Evolutionary conservation across 2,888 invertebrate species (phyloP), one percentile per base, ranked within the genome.

Genomic region (Selenia dentaria): DNA sequence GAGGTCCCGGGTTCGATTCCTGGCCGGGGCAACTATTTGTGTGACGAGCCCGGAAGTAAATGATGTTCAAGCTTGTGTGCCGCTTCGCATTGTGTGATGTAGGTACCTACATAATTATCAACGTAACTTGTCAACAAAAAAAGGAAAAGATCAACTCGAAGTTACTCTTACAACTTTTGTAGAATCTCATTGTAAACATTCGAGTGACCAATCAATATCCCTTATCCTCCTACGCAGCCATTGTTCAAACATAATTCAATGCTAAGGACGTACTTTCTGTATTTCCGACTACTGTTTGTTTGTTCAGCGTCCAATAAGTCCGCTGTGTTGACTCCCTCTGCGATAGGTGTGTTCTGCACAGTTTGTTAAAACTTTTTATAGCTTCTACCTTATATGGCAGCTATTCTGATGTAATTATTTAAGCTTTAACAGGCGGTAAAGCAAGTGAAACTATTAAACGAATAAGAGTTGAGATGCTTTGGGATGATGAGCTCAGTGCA

Each of bases 251-350:
- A 54, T 43, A 48, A 54, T 48, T 45, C 40, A 33, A 41, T 41
- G 41, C 22, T 33, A 33, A 37, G 46, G 36, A 20, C 35, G 36
- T 37, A 20, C 47, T 28, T 48, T 33, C 28, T 32, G 37, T 48
- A 34, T 48, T 37, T 48, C 11, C 41, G 32, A 20, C 18, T 11
- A 25, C 34, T 31, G 27, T 26, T 33, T 48, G 47, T 68, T 68
- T 67, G 54, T 41, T 42, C 46, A 25, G 12, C 41, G 57, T 60
- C 50, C 66, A 69, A 69, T 69, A 69, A 54, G 39, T 47, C 27
- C 32, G 31, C 48, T 31, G 55, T 69, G 62, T 67, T 68, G 58
- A 53, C 55, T 55, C 55, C 33, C 43, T 28, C 44, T 41, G 35
- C 48, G 51, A 36, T 9, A 25, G 40, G 46, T 61, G 60, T 59